phyloP scores from a whole-genome alignment of 2,113 vertebrate species.

The Ageneiosus marmoratus region DNA sequence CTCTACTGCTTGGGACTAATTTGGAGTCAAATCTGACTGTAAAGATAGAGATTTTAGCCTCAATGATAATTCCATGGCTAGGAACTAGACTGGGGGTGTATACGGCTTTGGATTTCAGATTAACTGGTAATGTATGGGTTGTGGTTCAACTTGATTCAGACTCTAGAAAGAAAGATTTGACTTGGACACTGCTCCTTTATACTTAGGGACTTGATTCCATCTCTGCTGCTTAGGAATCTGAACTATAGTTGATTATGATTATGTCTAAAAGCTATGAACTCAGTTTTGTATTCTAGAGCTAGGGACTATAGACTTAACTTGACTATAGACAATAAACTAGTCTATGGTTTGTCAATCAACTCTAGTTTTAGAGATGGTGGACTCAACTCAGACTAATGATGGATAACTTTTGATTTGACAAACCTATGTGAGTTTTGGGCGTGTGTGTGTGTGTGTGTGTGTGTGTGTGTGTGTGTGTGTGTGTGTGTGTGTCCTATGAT shows the following conservation, averaged over 20 bases:
- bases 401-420: not conserved
- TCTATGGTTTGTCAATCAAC: not conserved
- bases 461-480: too few species aligned
- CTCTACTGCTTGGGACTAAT: not conserved
- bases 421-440: not conserved
- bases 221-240: not conserved
- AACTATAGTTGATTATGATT: not conserved
- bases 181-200: not conserved
- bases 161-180: not conserved
- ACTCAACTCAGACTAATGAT: not conserved
- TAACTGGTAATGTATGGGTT: not conserved
- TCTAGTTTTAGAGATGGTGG: not conserved
- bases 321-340: not conserved
- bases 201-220: not conserved
- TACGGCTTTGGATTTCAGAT: not conserved
- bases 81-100: not conserved
- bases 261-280: not conserved
- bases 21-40: not conserved
- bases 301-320: not conserved
- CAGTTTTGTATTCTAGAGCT: not conserved
- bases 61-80: not conserved
- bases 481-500: too few species aligned
- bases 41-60: not conserved
- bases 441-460: too few species aligned
- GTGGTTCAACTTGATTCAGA: not conserved